Evolutionary conservation across 2,888 invertebrate species (phyloP), one percentile per base, ranked within the genome.

Genomic region (Clostera curtula): DNA sequence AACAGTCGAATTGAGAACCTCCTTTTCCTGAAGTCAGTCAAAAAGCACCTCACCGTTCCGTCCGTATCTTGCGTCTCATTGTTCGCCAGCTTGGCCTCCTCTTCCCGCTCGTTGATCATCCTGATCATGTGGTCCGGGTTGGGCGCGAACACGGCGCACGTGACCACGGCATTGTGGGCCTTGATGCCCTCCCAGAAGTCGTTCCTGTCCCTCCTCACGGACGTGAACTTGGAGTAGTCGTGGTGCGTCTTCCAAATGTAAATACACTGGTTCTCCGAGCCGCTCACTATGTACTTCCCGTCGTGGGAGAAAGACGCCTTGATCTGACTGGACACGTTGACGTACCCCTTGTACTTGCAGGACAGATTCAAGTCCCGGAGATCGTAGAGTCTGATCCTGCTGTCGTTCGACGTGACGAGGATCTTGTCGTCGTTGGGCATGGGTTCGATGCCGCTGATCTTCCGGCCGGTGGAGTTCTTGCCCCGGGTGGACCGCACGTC

Each of bases 241-340:
- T 98, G 96, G 67, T 94, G 93, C 0, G 98, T 98, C 75, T 96
- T 95, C 99, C 99, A 99, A 29, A 98, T 93, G 64, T 98, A 99
- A 47, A 98, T 94, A 71, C 96, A 97, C 57, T 96, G 93, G 77
- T 99, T 98, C 61, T 98, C 98, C 0, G 97, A 97, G 0, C 98
- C 99, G 61, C 97, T 96, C 0, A 98, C 92, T 23, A 99, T 96
- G 67, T 97, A 98, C 59, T 96, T 96, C 0, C 98, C 98, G 58
- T 98, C 97, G 52, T 97, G 97, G 44, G 97, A 97, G 59, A 98
- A 98, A 17, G 95, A 96, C 0, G 97, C 98, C 56, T 97, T 96
- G 27, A 99, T 99, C 66, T 98, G 98, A 64, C 97, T 97, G 45
- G 96, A 97, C 4, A 93, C 91, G 76, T 98, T 98, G 0, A 94